Percentiles rank a stretch among this genome's conserved stretches.
Conservation (phyloP, 2,113 vertebrate species). For the Neolamprologus kungweensis region DNA sequence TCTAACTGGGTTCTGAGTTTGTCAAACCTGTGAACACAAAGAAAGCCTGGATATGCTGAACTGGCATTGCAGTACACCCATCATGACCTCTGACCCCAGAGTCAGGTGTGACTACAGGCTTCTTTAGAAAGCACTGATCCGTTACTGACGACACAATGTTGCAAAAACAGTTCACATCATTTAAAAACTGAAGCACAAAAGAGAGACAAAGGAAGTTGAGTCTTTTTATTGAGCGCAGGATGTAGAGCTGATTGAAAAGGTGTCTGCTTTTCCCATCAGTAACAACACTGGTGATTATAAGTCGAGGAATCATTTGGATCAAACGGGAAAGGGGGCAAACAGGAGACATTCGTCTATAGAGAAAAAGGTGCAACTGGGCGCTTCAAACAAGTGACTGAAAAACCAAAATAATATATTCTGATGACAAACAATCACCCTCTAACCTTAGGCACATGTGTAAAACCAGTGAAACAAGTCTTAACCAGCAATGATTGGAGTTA, state of each 20-base stretch:
- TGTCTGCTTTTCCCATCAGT: not conserved
- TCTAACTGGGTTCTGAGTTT: not conserved
- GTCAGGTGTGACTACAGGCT: not conserved
- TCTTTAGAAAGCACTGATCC: not conserved
- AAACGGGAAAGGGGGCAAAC: not conserved
- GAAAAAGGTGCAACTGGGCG: not conserved
- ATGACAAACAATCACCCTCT: not conserved
- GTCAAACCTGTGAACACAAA: not conserved
- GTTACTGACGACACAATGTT: not conserved
- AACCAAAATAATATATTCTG: not conserved
- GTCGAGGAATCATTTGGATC: not conserved
- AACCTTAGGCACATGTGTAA: conserved; percentile 38
- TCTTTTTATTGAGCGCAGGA: not conserved
- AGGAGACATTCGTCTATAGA: not conserved
- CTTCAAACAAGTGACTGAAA: not conserved
- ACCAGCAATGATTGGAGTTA: not conserved
- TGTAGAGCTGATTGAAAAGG: not conserved
- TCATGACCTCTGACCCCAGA: not conserved
- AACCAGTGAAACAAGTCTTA: conserved; percentile 12
- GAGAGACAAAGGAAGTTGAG: not conserved
- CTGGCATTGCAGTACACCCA: not conserved
- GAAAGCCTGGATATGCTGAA: not conserved
- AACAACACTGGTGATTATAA: not conserved
- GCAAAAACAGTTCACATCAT: not conserved
- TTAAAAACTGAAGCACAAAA: not conserved